Percentiles rank a stretch among this genome's conserved stretches.
Conservation (phyloP, 2,113 vertebrate species). For the Agapornis roseicollis region DNA sequence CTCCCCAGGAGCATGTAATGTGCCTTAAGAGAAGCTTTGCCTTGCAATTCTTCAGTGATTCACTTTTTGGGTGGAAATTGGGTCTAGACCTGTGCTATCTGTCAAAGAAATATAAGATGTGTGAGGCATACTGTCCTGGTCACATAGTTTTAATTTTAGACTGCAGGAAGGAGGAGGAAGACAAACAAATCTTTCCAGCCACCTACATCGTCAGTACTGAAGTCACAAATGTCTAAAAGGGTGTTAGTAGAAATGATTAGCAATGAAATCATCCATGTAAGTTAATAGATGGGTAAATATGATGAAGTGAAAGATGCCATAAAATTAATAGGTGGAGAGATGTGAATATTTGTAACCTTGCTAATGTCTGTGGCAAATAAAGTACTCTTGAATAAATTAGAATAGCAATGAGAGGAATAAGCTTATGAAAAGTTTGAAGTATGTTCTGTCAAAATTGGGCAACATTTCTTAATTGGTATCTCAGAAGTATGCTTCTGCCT, state of each 20-base stretch:
- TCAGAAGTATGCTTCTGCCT: neutral
- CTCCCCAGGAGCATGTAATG: neutral
- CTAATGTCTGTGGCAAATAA: slow-evolving; percentile 18
- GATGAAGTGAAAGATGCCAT: slow-evolving; percentile 30
- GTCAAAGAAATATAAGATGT: neutral
- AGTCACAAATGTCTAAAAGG: slow-evolving; percentile 27
- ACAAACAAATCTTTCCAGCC: slow-evolving; percentile 30
- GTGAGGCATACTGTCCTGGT: slow-evolving; percentile 33
- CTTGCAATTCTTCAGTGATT: slow-evolving; percentile 1
- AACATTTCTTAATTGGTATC: neutral
- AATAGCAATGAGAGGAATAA: slow-evolving; percentile 4
- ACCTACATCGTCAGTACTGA: slow-evolving; percentile 36
- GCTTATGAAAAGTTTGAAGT: neutral
- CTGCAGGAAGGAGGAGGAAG: neutral
- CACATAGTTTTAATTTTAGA: slow-evolving; percentile 53
- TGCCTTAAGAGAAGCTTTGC: neutral
- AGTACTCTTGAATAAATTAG: slow-evolving; percentile 23
- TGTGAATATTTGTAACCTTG: slow-evolving; percentile 3
- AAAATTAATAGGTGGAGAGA: slow-evolving; percentile 21
- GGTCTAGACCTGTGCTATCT: slow-evolving; percentile 51
- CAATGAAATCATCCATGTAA: slow-evolving; percentile 43
- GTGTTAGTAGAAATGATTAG: slow-evolving; percentile 31
- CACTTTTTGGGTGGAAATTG: neutral
- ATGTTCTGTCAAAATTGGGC: neutral
- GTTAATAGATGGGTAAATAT: slow-evolving; percentile 1